Percentiles rank a stretch among this genome's conserved stretches.
These are phyloP conservation scores for Basileuterus tristriatus DNA, from an alignment of 2,797 vertebrate genomes.

Conservation along the genomic window DNA sequence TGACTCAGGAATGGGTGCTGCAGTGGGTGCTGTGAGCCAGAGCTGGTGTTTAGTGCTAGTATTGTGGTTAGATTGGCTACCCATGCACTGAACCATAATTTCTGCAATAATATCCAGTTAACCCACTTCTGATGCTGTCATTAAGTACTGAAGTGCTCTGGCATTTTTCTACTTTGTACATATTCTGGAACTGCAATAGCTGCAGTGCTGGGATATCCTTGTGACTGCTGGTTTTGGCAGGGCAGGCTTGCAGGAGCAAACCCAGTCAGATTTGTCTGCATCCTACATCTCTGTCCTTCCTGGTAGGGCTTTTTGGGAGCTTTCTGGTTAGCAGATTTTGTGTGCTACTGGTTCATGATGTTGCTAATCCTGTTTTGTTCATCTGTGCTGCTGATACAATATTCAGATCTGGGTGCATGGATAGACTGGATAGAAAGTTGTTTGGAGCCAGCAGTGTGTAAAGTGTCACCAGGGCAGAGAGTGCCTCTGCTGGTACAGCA, in stretches of 20 bases:
- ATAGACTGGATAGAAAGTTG: neutral
- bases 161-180: neutral
- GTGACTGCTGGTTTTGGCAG: neutral
- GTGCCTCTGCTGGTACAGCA: neutral
- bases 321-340: neutral
- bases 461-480: neutral
- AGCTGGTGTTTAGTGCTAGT: constrained; percentile 16
- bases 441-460: neutral
- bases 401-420: neutral
- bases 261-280: neutral
- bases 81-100: constrained; percentile 1
- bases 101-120: constrained; percentile 19
- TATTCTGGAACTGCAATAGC: neutral
- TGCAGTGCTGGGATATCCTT: neutral
- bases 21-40: neutral
- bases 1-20: constrained; percentile 7
- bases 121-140: constrained; percentile 24
- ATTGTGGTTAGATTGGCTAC: constrained; percentile 8
- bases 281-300: neutral
- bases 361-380: neutral
- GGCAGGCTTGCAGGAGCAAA: neutral
- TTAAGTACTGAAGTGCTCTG: constrained; percentile 17
- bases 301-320: neutral
- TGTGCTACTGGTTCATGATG: neutral
- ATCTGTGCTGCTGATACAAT: neutral